Percentiles rank a stretch among this genome's conserved stretches.
These are phyloP conservation scores for Elephas maximus DNA, from an alignment of 2,113 vertebrate species.

Conservation along the genomic window DNA sequence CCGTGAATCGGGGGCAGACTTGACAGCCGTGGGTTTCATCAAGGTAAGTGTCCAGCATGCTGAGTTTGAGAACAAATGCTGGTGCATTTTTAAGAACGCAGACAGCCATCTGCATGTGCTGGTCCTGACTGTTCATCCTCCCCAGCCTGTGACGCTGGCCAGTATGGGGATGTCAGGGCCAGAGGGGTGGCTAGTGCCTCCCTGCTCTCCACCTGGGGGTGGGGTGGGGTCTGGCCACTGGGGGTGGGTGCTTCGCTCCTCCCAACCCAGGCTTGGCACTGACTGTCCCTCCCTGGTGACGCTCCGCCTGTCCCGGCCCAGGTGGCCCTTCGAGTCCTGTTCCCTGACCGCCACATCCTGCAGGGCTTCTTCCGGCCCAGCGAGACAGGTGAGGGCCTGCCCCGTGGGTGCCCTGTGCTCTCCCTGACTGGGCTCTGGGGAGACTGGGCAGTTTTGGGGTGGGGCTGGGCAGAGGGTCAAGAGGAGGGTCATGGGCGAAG, in stretches of 20 bases:
- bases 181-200: not conserved
- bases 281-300: not conserved
- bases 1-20: too few relatives aligned
- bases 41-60: too few relatives aligned
- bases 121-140: not conserved
- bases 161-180: too few relatives aligned
- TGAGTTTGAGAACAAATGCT: not conserved
- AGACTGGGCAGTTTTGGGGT: not conserved
- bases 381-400: constrained; percentile 92
- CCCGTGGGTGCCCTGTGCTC: fast-evolving
- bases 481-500: too few relatives aligned
- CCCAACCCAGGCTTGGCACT: not conserved
- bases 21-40: too few relatives aligned
- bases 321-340: constrained; percentile 96
- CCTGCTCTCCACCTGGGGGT: too few relatives aligned
- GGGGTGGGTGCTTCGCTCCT: not conserved
- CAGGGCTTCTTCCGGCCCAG: constrained; percentile 95
- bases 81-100: too few relatives aligned
- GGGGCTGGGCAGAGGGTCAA: not conserved
- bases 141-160: too few relatives aligned
- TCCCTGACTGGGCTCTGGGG: not conserved
- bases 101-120: fast-evolving
- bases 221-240: too few relatives aligned
- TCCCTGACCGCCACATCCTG: constrained; percentile 95
- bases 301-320: constrained; percentile 68